These are phyloP conservation scores for Cololabis saira DNA, from an alignment of 2,113 vertebrate genomes.

Conservation along the genomic window DNA sequence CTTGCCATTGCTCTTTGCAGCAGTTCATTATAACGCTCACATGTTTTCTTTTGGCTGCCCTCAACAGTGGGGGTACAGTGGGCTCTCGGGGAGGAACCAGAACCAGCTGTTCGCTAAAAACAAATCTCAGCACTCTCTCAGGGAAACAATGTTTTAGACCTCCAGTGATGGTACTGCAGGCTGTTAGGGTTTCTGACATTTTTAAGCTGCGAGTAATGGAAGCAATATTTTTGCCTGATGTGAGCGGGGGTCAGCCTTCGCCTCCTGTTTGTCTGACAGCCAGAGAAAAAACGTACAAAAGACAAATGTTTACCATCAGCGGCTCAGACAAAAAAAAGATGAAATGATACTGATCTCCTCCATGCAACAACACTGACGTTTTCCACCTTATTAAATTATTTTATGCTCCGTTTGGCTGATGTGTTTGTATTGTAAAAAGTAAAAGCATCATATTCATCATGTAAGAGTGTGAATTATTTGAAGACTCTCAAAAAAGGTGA, in stretches of 20 bases:
- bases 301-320: conserved; percentile 25
- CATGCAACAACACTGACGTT: conserved; percentile 7
- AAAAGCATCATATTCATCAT: no score
- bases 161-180: conserved; percentile 53
- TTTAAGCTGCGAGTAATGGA: conserved; percentile 54
- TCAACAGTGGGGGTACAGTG: conserved; percentile 28
- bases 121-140: conserved; percentile 52
- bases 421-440: no score
- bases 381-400: neutral
- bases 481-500: no score
- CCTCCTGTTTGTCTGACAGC: conserved; percentile 39
- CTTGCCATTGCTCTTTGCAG: conserved; percentile 41
- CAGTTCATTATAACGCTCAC: conserved; percentile 65
- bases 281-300: conserved; percentile 23
- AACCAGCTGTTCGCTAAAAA: conserved; percentile 76
- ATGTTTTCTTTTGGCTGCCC: conserved; percentile 62
- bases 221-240: conserved; percentile 42
- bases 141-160: conserved; percentile 58
- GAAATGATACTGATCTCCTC: conserved; percentile 5
- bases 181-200: conserved; percentile 55
- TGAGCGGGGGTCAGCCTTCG: conserved; percentile 31
- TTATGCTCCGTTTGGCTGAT: conserved; percentile 4
- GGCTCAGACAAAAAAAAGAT: neutral
- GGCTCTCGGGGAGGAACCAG: conserved; percentile 54
- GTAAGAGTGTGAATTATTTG: no score